These are phyloP conservation scores for Heteromurus nitidus DNA, from an alignment of 2,888 invertebrate species.

Conservation along the genomic window DNA sequence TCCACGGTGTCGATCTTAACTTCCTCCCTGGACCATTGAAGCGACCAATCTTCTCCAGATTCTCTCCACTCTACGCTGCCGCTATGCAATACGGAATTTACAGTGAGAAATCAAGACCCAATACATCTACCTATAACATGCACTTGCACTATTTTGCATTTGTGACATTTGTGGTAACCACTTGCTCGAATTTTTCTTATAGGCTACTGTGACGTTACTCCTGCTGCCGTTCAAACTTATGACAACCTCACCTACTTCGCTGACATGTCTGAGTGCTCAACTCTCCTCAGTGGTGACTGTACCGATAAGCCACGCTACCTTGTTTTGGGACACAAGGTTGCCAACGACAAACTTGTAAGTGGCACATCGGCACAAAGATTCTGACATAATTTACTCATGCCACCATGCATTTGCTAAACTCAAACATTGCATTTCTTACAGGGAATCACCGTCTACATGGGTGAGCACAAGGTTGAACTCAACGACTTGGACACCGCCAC, in stretches of 20 bases:
- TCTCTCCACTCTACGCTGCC: conserved; percentile 66
- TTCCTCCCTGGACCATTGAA: conserved; percentile 69
- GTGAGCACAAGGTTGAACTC: conserved; percentile 72
- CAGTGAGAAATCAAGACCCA: no score
- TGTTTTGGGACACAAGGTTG: conserved; percentile 70
- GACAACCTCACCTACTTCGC: conserved; percentile 73
- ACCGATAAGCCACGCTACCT: conserved; percentile 71
- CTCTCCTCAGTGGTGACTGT: conserved; percentile 72
- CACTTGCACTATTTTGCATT: background rate
- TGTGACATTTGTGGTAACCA: background rate
- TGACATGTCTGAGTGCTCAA: conserved; percentile 72
- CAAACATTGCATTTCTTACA: conserved; percentile 17
- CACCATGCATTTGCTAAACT: no score
- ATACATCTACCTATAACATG: no score
- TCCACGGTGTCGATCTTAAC: conserved; percentile 72
- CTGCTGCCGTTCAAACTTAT: conserved; percentile 72
- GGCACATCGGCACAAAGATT: background rate
- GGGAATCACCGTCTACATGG: conserved; percentile 72
- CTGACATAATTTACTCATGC: no score
- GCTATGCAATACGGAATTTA: conserved; percentile 70
- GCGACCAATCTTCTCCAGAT: conserved; percentile 72
- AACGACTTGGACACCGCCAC: conserved; percentile 68
- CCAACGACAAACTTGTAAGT: conserved; percentile 71
- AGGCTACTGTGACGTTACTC: conserved; percentile 73
- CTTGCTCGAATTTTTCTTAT: background rate